A percentile compares a stretch with the other conserved stretches of the same genome.
These are phyloP conservation scores for Drosophila littoralis DNA, from an alignment of 1,140 invertebrate genomes.

Conservation along the genomic window DNA sequence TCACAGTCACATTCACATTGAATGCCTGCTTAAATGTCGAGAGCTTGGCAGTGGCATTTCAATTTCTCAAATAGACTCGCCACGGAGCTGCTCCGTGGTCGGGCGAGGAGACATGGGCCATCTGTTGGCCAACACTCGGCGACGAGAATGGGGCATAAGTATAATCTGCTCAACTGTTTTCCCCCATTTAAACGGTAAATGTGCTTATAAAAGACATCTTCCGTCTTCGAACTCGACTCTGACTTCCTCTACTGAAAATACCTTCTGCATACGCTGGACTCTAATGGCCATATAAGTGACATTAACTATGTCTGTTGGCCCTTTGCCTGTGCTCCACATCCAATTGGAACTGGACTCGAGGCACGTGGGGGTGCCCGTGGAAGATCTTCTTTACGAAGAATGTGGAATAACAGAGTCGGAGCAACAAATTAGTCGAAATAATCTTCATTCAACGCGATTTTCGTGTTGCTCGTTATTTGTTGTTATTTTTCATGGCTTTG, in stretches of 20 bases:
- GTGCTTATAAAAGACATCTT: slow-evolving; percentile 67
- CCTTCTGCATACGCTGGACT: slow-evolving; percentile 13
- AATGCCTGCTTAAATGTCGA: slow-evolving; percentile 28
- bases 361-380: background rate
- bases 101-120: slow-evolving; percentile 9
- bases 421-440: slow-evolving; percentile 73
- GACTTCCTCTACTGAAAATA: slow-evolving; percentile 19
- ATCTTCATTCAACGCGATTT: slow-evolving; percentile 62
- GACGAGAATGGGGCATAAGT: slow-evolving; percentile 13
- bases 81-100: slow-evolving; percentile 1
- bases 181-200: slow-evolving; percentile 46
- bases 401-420: slow-evolving; percentile 33
- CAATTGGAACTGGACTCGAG: slow-evolving; percentile 17
- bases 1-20: slow-evolving; percentile 16
- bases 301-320: background rate
- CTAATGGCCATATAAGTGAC: slow-evolving; percentile 71
- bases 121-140: too few relatives aligned
- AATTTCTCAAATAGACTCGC: slow-evolving; percentile 71
- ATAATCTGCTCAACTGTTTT: slow-evolving; percentile 36
- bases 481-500: slow-evolving; percentile 34
- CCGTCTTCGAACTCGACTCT: slow-evolving; percentile 60
- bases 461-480: slow-evolving; percentile 58
- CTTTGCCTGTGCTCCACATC: slow-evolving; percentile 33
- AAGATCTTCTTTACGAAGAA: slow-evolving; percentile 10
- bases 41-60: slow-evolving; percentile 74